phyloP scores from a whole-genome alignment of 92 coral and sea anemone species.

The Bergia sp. region DNA sequence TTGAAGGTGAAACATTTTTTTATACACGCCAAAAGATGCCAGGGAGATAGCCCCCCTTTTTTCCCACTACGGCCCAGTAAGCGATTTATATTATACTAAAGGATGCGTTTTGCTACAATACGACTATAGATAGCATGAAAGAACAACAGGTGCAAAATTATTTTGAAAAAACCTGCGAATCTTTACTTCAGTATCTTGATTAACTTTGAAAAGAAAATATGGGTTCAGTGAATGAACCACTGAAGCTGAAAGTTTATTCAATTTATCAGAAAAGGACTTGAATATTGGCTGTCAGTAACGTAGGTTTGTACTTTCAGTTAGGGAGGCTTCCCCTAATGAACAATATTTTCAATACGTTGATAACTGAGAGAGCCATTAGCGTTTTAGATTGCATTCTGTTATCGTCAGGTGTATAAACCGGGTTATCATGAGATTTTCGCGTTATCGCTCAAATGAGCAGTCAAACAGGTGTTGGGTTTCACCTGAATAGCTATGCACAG shows the following conservation, averaged over 20 bases:
- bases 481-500: conserved; percentile 7
- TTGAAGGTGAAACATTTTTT: too few species aligned
- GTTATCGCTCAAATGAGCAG: not conserved
- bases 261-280: not conserved
- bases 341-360: not conserved
- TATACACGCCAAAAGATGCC: too few species aligned
- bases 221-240: not conserved
- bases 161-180: not conserved
- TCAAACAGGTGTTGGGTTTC: conserved; percentile 30
- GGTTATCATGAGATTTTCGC: not conserved
- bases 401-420: not conserved
- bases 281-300: not conserved
- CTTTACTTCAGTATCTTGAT: not conserved
- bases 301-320: not conserved
- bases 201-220: not conserved
- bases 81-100: too few species aligned
- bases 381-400: not conserved
- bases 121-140: too few species aligned
- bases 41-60: too few species aligned
- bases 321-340: not conserved
- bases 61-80: too few species aligned
- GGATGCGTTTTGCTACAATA: not conserved
- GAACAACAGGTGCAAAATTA: not conserved
- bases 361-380: not conserved
- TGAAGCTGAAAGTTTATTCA: not conserved